Evolutionary conservation across 1,140 invertebrate genomes (phyloP), one percentile per base, ranked within the genome.

Genomic region (Drosophila mayri): DNA sequence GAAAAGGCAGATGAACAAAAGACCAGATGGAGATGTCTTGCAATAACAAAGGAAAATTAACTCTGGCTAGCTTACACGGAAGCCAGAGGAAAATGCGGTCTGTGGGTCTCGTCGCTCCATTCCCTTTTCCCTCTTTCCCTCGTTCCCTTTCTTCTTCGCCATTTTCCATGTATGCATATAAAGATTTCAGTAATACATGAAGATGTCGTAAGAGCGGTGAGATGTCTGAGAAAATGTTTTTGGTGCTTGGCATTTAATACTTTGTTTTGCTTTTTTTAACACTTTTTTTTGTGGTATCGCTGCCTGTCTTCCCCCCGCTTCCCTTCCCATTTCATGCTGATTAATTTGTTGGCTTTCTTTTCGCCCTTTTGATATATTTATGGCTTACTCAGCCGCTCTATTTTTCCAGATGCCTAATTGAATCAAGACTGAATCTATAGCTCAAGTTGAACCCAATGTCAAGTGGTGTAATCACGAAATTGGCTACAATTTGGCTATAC

Each of bases 181-280:
- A 40, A 20, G 41, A 14, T 52, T 40, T 49, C 60, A 64, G 62
- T 75, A 79, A 68, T 79, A 62, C 57, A 43, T 46, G 62, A 43
- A 57, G 61, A 80, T 79, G 57, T 80, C 63, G 77, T 75, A 79
- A 79, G 77, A 64, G 30, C 49, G 37, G 43, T 30, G 71, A 76
- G 41, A 76, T 76, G 55, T 76, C 78, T 80, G 77, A 78, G 71
- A 81, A 80, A 80, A 75, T 68, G 76, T 79, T 44, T 64, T 41
- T 46, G 32, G 52, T 14, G 20, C 35, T 41, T 57, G 6, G 37
- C 16, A 58, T 37, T 63, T 55, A 55, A 44, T 25, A 37, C 28
- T 28, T 28, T 16, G 28, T 14, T 18, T 28, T 20, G 38, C 38
- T 32, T 63, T 30, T 52, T 12, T 22, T 4, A 20, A 35, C 38